Conservation (phyloP, 1,140 invertebrate genomes). For the Diorhabda carinulata region DNA sequence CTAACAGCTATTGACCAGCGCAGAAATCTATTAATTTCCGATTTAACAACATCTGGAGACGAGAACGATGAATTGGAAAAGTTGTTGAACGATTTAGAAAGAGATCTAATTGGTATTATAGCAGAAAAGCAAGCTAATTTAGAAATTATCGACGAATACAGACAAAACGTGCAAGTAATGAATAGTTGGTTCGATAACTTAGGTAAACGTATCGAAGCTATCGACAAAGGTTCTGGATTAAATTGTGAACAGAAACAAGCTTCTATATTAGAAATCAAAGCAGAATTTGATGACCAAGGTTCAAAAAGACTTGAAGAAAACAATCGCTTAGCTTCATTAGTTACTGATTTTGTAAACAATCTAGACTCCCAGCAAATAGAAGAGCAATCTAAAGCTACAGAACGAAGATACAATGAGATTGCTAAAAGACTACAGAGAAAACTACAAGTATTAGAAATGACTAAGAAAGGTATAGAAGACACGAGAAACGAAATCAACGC, state of each 20-base stretch:
- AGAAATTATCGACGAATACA: conserved; percentile 73
- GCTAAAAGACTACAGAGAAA: conserved; percentile 79
- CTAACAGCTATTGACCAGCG: conserved; percentile 69
- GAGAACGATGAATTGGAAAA: conserved; percentile 68
- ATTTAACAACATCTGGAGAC: conserved; percentile 59
- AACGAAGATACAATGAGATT: conserved; percentile 77
- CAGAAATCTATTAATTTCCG: conserved; percentile 61
- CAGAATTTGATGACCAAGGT: conserved; percentile 67
- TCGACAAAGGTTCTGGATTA: conserved; percentile 78
- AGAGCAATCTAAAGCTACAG: conserved; percentile 76
- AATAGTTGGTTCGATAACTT: conserved; percentile 77
- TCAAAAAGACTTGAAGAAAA: conserved; percentile 64
- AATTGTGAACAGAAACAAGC: conserved; percentile 76
- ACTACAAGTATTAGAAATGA: conserved; percentile 72
- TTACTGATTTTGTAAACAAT: conserved; percentile 77
- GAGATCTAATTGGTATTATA: conserved; percentile 66
- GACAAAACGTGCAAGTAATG: conserved; percentile 67
- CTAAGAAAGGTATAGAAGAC: conserved; percentile 73
- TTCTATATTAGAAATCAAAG: conserved; percentile 63
- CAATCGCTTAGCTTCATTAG: conserved; percentile 63
- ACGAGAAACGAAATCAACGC: conserved; percentile 70
- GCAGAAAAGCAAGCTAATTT: conserved; percentile 72
- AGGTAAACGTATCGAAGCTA: conserved; percentile 71
- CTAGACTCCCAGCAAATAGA: conserved; percentile 87
- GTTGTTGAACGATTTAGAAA: conserved; percentile 65